Base-by-base conservation (phyloP, 2,797 vertebrate species). In the Pteropus rufus region DNA sequence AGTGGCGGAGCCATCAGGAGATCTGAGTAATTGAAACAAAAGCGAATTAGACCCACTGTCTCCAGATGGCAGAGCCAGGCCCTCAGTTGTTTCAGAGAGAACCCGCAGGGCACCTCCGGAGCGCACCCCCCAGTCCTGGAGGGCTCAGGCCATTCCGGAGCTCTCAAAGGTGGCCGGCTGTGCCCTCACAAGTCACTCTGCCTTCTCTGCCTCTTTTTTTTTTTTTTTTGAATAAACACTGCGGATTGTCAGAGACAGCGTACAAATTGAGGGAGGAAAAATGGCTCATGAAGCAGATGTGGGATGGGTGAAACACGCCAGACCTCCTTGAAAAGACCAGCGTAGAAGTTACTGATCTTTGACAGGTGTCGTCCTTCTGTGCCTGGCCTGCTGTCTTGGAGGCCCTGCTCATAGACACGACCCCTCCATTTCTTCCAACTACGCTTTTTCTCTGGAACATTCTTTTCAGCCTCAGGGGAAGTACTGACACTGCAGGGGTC, bases 1-100 rank as follows among this genome's bases (percentile, higher is more conserved):
- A 41, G 73, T 9, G 18, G 72, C 24, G 10, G 82, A 80, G 54
- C 64, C 41, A 0, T 41, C 54, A 56, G 91, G 80, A 72, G n/a
- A 91, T 67, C 97, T 98, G 88, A 75, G 77, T 2, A 70, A 92
- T 36, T 36, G 82, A 91, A 93, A 64, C 44, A 88, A 75, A 70
- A 64, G 18, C 21, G 49, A 24, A 87, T 97, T 49, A 97, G 87
- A 96, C n/a, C 14, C 36, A 1, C 7, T 14, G 11, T 3, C 18
- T 7, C 19, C 0, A 2, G 9, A 7, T 21, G 44, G 52, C 34
- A 18, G 41, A 82, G 9, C 16, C 16, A 67, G 56, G 16, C 62
- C 18, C 10, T 10, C 26, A 15, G 62, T 6, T 73, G 10, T 26
- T 85, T 75, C 81, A 54, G 87, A 82, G 26, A 58, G 26, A 64